Percentiles rank a stretch among this genome's conserved stretches.
These are phyloP conservation scores for Drosophila peninsularis DNA, from an alignment of 2,888 invertebrate genomes.

Conservation along the genomic window DNA sequence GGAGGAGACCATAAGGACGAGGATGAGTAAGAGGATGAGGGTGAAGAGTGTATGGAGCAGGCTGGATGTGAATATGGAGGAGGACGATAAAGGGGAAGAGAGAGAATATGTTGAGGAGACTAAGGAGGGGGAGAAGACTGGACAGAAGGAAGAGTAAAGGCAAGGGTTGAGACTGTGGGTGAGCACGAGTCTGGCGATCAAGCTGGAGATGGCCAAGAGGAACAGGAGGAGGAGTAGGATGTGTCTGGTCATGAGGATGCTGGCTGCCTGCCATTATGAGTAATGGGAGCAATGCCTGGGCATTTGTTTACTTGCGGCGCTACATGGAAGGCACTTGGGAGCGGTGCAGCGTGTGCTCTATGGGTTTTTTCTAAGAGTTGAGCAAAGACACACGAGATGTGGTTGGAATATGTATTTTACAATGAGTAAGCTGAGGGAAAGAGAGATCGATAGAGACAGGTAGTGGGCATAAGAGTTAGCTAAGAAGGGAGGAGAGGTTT, in stretches of 20 bases:
- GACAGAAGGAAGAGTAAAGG: background rate
- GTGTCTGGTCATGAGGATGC: slow-evolving; percentile 28
- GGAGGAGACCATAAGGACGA: background rate
- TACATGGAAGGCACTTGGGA: slow-evolving; percentile 25
- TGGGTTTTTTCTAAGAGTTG: slow-evolving; percentile 18
- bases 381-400: background rate
- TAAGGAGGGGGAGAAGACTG: background rate
- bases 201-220: background rate
- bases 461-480: background rate
- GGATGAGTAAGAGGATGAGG: background rate
- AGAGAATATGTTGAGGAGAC: background rate
- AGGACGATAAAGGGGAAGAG: background rate
- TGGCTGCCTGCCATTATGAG: slow-evolving; percentile 71
- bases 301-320: slow-evolving; percentile 77
- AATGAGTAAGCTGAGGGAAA: slow-evolving; percentile 7
- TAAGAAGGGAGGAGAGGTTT: background rate
- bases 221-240: slow-evolving; percentile 2
- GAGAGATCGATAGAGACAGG: background rate
- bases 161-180: background rate
- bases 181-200: background rate
- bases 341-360: slow-evolving; percentile 43
- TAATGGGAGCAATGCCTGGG: slow-evolving; percentile 73
- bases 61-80: background rate
- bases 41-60: background rate
- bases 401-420: slow-evolving; percentile 24